Evolutionary conservation across 2,113 vertebrate genomes (phyloP).

Genomic region (Campylomormyrus numenius): DNA sequence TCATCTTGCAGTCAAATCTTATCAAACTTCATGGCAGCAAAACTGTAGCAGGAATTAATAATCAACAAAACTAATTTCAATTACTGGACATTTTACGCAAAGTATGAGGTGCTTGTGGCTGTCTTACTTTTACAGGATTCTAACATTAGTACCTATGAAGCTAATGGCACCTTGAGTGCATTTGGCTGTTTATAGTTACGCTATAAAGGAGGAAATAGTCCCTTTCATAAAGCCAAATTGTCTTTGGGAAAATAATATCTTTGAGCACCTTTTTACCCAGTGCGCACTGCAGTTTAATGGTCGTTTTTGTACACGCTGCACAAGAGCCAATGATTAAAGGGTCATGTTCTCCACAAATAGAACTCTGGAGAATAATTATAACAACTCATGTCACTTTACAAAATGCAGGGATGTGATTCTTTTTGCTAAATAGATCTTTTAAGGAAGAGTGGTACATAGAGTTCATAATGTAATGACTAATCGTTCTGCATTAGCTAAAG

Average conservation of each 20-base stretch:
- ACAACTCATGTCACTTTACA: neutral
- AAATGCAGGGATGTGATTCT: neutral
- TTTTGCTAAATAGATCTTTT: slow-evolving; percentile 2
- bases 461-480: neutral
- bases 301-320: neutral
- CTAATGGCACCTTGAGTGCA: too few species aligned
- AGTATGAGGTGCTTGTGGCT: neutral
- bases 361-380: slow-evolving; percentile 1
- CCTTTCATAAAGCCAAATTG: neutral
- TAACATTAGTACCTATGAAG: neutral
- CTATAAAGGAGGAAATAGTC: neutral
- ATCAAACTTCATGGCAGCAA: neutral
- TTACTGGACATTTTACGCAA: neutral
- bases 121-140: too few species aligned
- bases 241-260: slow-evolving; percentile 13
- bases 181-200: neutral
- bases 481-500: neutral
- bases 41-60: neutral
- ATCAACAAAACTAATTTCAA: neutral
- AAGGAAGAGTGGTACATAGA: neutral
- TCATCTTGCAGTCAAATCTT: neutral
- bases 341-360: neutral
- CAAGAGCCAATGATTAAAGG: slow-evolving; percentile 7
- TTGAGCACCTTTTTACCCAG: neutral
- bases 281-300: neutral